These are phyloP conservation scores for Sebastes cheni DNA, from an alignment of 2,797 vertebrate genomes.

Conservation along the genomic window DNA sequence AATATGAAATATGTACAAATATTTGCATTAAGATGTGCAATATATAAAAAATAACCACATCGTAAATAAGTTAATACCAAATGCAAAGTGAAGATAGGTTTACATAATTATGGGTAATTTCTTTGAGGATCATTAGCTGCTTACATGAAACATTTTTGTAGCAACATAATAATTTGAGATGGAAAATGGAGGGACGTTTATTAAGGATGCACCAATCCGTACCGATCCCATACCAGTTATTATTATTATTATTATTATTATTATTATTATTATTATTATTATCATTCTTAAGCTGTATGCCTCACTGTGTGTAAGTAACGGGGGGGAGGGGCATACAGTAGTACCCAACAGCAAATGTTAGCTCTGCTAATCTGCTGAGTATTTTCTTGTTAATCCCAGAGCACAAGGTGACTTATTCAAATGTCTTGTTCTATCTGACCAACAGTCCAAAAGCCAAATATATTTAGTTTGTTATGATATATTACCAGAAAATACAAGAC, in stretches of 20 bases:
- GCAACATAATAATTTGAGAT: background rate
- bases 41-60: no score
- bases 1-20: no score
- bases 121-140: background rate
- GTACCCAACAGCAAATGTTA: background rate
- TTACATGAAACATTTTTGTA: background rate
- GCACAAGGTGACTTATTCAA: background rate
- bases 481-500: background rate
- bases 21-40: no score
- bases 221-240: no score
- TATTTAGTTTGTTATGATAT: background rate
- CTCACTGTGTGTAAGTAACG: no score
- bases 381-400: background rate
- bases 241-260: no score
- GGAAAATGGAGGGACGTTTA: background rate
- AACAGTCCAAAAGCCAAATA: background rate
- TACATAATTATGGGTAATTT: background rate
- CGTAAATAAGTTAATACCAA: no score
- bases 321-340: no score
- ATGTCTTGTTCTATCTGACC: background rate
- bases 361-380: background rate
- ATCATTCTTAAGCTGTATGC: no score
- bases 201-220: no score
- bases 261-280: no score
- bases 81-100: background rate